Evolutionary conservation across 92 coral and sea anemone genomes (phyloP).

Genomic region (Actinostola sp.): DNA sequence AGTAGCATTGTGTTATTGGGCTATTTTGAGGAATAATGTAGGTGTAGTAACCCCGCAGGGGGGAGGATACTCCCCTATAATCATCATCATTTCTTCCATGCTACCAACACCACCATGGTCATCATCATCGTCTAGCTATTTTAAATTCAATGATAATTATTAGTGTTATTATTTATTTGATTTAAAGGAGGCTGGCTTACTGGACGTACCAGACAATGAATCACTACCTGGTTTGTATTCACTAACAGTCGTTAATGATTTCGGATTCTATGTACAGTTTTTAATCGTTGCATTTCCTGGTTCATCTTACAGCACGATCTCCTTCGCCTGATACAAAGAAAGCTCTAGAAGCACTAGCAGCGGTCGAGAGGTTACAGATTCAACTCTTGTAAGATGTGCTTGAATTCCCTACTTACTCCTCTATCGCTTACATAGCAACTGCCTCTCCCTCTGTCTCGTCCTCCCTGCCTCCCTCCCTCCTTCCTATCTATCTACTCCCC

Average conservation of each 20-base stretch:
- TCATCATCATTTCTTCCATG: too few species aligned
- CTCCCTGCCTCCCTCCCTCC: too few species aligned
- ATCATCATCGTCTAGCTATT: not conserved
- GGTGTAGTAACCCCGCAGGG: too few species aligned
- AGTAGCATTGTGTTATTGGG: not conserved
- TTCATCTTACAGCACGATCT: conserved; percentile 62
- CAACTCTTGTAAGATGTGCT: conserved; percentile 79
- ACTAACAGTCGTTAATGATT: too few species aligned
- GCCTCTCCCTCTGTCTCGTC: too few species aligned
- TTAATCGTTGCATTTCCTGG: too few species aligned
- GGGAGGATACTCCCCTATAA: too few species aligned
- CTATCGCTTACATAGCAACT: too few species aligned
- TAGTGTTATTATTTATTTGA: not conserved
- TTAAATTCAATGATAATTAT: too few species aligned
- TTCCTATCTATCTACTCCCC: too few species aligned
- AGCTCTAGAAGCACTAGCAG: conserved; percentile 88
- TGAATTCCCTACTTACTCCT: not conserved
- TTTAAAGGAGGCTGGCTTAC: conserved; percentile 52
- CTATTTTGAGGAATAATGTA: not conserved
- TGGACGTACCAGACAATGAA: conserved; percentile 57
- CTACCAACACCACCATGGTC: not conserved
- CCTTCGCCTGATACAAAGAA: conserved; percentile 86
- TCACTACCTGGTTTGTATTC: conserved; percentile 44
- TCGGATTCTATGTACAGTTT: too few species aligned
- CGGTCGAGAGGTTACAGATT: conserved; percentile 87